Evolutionary conservation across 2,113 vertebrate genomes (phyloP).

Genomic region (Bubo blakistoni): DNA sequence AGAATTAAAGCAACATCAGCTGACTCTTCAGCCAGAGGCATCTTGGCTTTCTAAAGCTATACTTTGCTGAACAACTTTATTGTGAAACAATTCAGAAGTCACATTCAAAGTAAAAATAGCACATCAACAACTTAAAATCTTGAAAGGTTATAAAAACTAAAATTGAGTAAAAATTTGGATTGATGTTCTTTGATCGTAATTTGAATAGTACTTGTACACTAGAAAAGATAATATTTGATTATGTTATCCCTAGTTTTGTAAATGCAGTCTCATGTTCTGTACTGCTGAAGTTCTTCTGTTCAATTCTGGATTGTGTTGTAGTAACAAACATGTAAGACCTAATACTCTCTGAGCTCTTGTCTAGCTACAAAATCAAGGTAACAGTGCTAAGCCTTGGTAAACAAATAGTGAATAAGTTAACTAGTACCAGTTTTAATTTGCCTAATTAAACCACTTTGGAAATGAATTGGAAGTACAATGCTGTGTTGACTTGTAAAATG

Average conservation of each 20-base stretch:
- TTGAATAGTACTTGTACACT: neutral
- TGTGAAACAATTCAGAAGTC: neutral
- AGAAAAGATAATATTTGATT: neutral
- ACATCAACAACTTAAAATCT: neutral
- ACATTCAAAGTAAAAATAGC: neutral
- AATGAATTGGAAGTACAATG: neutral
- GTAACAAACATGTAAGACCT: neutral
- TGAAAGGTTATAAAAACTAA: neutral
- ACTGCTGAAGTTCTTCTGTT: neutral
- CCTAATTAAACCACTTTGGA: neutral
- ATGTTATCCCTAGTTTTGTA: neutral
- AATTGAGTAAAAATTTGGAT: neutral
- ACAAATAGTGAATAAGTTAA: neutral
- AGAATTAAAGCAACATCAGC: neutral
- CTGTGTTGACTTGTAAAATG: neutral
- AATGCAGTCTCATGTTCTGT: neutral
- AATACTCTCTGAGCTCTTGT: neutral
- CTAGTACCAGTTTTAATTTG: neutral
- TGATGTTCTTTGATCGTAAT: neutral
- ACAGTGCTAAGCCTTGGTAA: neutral
- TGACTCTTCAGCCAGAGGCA: neutral
- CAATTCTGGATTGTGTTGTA: neutral
- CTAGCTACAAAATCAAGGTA: neutral
- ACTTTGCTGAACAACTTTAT: neutral
- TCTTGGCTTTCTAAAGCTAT: neutral